Conservation (phyloP, 2,797 vertebrate species). For the Etheostoma nigrum region DNA sequence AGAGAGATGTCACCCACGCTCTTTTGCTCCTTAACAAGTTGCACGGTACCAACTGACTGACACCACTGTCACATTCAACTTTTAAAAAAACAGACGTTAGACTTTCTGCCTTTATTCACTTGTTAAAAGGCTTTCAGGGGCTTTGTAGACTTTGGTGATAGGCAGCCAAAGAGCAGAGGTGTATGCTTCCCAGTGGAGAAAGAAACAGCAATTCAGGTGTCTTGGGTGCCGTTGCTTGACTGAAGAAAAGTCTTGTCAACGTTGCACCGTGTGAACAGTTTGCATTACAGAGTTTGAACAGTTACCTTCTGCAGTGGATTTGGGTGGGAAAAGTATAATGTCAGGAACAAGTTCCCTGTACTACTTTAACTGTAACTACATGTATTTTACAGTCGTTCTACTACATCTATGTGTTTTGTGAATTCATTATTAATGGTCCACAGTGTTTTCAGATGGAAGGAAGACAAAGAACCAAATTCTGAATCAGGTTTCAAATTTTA, state of each 20-base stretch:
- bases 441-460: neutral
- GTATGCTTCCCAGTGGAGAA: conserved; percentile 63
- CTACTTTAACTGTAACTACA: conserved; percentile 23
- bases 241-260: conserved; percentile 61
- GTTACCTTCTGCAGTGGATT: conserved; percentile 20
- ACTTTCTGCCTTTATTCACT: conserved; percentile 69
- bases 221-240: conserved; percentile 46
- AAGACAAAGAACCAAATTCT: conserved; percentile 3
- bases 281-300: conserved; percentile 51
- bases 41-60: conserved; percentile 62
- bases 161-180: conserved; percentile 69
- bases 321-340: conserved; percentile 4
- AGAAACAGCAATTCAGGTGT: conserved; percentile 57
- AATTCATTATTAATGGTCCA: neutral
- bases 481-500: neutral
- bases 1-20: conserved; percentile 79
- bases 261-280: conserved; percentile 65
- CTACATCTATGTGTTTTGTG: neutral
- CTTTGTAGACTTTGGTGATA: conserved; percentile 84
- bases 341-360: conserved; percentile 31
- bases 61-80: conserved; percentile 70
- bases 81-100: conserved; percentile 47
- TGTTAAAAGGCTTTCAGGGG: conserved; percentile 79
- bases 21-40: conserved; percentile 70
- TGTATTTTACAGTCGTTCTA: conserved; percentile 6